phyloP scores from a whole-genome alignment of 2,888 invertebrate species.

The Hydraecia micacea region DNA sequence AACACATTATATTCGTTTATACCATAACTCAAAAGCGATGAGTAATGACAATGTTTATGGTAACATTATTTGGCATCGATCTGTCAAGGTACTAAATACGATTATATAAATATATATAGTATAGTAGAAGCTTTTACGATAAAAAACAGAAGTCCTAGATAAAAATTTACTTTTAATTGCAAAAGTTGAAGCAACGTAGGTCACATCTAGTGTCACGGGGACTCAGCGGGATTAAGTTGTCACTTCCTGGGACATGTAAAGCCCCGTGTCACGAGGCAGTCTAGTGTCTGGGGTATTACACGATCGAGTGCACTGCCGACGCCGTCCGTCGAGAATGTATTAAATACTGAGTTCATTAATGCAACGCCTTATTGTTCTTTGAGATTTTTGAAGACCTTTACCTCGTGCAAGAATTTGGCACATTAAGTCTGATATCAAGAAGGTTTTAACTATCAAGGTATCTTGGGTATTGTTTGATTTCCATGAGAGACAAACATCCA shows the following conservation, averaged over 20 bases:
- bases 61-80: background rate
- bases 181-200: slow-evolving; percentile 51
- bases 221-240: slow-evolving; percentile 70
- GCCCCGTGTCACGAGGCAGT: slow-evolving; percentile 68
- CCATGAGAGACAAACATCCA: background rate
- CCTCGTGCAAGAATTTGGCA: background rate
- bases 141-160: background rate
- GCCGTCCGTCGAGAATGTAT: slow-evolving; percentile 54
- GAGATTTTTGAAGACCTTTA: background rate
- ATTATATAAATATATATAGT: too few species aligned
- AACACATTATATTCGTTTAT: background rate
- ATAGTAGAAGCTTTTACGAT: background rate
- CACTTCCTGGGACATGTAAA: slow-evolving; percentile 70
- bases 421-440: too few species aligned
- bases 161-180: slow-evolving; percentile 47
- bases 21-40: background rate
- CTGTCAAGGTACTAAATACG: background rate
- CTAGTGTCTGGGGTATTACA: slow-evolving; percentile 67
- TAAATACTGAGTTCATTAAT: slow-evolving; percentile 42
- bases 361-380: slow-evolving; percentile 7
- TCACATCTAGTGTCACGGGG: slow-evolving; percentile 55
- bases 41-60: background rate
- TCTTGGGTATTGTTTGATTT: background rate
- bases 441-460: too few species aligned
- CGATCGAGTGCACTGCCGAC: slow-evolving; percentile 59